Evolutionary conservation across 2,113 vertebrate species (phyloP), one percentile per base, ranked within the genome.

Genomic region (Chrysochloris asiatica): DNA sequence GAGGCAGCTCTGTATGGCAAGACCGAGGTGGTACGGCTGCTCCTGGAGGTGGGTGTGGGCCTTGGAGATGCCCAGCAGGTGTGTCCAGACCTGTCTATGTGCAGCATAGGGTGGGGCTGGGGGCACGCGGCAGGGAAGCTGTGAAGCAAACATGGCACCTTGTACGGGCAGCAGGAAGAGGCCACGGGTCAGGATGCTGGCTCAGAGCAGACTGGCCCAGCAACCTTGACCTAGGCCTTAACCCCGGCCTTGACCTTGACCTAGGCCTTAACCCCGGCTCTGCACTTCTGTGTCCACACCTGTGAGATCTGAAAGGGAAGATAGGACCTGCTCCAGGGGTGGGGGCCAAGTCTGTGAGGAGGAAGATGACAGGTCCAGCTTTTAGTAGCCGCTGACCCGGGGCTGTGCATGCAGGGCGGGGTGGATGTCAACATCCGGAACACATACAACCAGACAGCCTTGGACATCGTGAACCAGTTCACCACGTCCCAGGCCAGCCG

Each of bases 391-490:
- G 3, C 67, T 75, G 67, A 54, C 11, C 0, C 41, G 1, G n/a
- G 30, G 2, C 76, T 67, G 22, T 47, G 73, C 10, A 7, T 80
- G 59, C 97, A 99, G 99, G 98, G 98, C 0, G 99, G 99, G 0
- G 98, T 99, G 0, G 99, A 99, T 0, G 99, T 99, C 88, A 99
- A 99, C 97, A 98, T 99, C 92, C 97, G 99, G 33, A 99, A 99
- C 97, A 99, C 99, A 0, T 99, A 99, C 94, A 99, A 99, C 97
- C 99, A 99, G 98, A 99, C 99, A 0, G 99, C 99, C 0, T 97
- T 99, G 98, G 99, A 99, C 97, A 99, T 99, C 0, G 99, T 99
- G 52, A 99, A 99, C 96, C 99, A 99, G 97, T 99, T 99, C 98
- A 99, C 99, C 97, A 99, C 99, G 6, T 99, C 99, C 0, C 98